These are phyloP conservation scores for Eumeta japonica DNA, from an alignment of 1,140 invertebrate genomes.

Conservation along the genomic window DNA sequence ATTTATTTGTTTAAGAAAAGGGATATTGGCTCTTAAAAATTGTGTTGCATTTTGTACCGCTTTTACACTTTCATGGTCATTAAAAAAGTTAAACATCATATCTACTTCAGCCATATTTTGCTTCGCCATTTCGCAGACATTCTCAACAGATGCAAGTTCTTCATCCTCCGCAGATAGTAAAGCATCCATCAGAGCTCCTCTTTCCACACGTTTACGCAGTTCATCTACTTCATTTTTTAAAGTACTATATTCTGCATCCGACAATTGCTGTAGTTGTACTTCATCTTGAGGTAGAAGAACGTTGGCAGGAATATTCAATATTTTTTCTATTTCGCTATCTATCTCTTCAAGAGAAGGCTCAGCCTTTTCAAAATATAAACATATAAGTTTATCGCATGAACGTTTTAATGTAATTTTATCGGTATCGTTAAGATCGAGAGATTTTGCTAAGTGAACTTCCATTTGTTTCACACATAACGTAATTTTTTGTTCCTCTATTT, in stretches of 20 bases:
- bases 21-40: slow-evolving; percentile 33
- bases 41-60: slow-evolving; percentile 27
- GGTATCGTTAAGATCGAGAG: slow-evolving; percentile 36
- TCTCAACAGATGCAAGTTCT: slow-evolving; percentile 33
- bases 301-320: slow-evolving; percentile 37
- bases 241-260: slow-evolving; percentile 33
- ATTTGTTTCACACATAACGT: slow-evolving; percentile 33
- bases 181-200: slow-evolving; percentile 42
- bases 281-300: slow-evolving; percentile 42
- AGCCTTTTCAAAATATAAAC: slow-evolving; percentile 35
- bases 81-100: slow-evolving; percentile 28
- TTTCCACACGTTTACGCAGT: slow-evolving; percentile 32
- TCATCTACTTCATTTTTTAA: slow-evolving; percentile 34
- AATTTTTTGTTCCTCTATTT: slow-evolving; percentile 50
- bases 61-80: slow-evolving; percentile 22
- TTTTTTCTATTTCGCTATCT: slow-evolving; percentile 37
- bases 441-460: slow-evolving; percentile 36
- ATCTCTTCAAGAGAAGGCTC: slow-evolving; percentile 31
- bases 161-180: slow-evolving; percentile 38
- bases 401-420: slow-evolving; percentile 35
- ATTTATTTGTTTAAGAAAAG: slow-evolving; percentile 24
- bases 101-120: slow-evolving; percentile 43
- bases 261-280: slow-evolving; percentile 28
- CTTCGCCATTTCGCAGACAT: slow-evolving; percentile 39
- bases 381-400: slow-evolving; percentile 38